Conservation (phyloP, 2,797 vertebrate species). For the Xenentodon cancila region DNA sequence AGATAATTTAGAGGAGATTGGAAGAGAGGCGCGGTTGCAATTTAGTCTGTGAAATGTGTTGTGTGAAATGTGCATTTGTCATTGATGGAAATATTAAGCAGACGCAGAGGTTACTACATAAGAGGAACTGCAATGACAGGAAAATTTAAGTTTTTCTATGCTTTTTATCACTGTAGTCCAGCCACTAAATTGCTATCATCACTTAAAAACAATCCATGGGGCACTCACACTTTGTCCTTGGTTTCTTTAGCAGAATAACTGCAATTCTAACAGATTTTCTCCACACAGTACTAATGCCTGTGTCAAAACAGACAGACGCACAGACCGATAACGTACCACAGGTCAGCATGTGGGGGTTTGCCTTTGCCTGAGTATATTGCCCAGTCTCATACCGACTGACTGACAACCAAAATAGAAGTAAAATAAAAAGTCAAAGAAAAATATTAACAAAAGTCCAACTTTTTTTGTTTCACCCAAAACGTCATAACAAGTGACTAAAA, state of each 20-base stretch:
- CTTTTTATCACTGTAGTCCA: not conserved
- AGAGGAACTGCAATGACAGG: slow-evolving; percentile 15
- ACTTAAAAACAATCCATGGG: not conserved
- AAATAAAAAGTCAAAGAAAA: slow-evolving; percentile 3
- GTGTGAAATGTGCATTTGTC: slow-evolving; percentile 25
- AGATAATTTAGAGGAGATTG: slow-evolving; percentile 21
- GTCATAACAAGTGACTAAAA: too few relatives aligned
- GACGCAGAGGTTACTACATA: not conserved
- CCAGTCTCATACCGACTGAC: not conserved
- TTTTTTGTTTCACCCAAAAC: not conserved
- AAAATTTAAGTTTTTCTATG: not conserved
- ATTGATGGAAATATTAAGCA: slow-evolving; percentile 32
- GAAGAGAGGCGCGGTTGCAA: slow-evolving; percentile 6
- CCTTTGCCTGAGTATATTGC: not conserved
- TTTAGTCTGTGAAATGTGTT: slow-evolving; percentile 29
- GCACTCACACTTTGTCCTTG: not conserved
- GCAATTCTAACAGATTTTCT: slow-evolving; percentile 8
- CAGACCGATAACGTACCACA: not conserved
- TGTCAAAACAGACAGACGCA: not conserved
- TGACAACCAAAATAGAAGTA: slow-evolving; percentile 7
- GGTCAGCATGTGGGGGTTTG: not conserved
- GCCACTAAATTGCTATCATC: not conserved
- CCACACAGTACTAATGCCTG: not conserved
- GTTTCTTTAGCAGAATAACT: slow-evolving; percentile 7
- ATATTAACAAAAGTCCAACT: not conserved